Evolutionary conservation across 2,797 vertebrate species (phyloP).

Genomic region (Apodemus agrarius): DNA sequence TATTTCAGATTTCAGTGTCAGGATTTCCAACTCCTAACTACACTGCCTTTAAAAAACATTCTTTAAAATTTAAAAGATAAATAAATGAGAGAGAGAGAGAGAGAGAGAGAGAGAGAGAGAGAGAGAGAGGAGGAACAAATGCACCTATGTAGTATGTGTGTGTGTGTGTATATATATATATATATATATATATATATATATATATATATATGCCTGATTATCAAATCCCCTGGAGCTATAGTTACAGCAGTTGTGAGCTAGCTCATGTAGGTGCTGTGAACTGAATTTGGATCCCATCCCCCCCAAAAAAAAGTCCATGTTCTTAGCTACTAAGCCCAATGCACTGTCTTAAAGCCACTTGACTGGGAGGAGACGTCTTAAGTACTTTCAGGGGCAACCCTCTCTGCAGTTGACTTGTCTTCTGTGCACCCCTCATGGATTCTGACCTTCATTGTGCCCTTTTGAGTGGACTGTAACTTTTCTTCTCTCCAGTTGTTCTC

Average conservation of each 20-base stretch:
- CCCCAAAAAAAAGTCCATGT: background rate
- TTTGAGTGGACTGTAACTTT: background rate
- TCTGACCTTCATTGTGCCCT: background rate
- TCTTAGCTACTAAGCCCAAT: background rate
- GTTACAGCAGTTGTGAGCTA: background rate
- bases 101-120: background rate
- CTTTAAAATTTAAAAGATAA: background rate
- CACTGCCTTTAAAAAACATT: background rate
- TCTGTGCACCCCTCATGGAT: background rate
- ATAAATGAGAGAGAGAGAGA: too few species aligned
- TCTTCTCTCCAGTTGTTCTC: background rate
- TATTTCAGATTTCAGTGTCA: background rate
- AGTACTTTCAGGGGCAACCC: background rate
- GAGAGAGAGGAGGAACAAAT: too few species aligned
- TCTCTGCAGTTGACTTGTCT: background rate
- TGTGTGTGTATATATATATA: too few species aligned
- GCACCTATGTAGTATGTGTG: too few species aligned
- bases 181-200: too few species aligned
- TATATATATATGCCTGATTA: background rate
- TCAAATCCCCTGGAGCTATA: background rate
- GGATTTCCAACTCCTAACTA: background rate
- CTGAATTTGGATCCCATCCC: background rate
- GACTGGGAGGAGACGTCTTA: slow-evolving; percentile 3
- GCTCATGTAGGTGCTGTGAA: background rate
- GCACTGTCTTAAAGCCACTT: background rate